phyloP scores from a whole-genome alignment of 2,888 invertebrate species.

The Phania funesta region DNA sequence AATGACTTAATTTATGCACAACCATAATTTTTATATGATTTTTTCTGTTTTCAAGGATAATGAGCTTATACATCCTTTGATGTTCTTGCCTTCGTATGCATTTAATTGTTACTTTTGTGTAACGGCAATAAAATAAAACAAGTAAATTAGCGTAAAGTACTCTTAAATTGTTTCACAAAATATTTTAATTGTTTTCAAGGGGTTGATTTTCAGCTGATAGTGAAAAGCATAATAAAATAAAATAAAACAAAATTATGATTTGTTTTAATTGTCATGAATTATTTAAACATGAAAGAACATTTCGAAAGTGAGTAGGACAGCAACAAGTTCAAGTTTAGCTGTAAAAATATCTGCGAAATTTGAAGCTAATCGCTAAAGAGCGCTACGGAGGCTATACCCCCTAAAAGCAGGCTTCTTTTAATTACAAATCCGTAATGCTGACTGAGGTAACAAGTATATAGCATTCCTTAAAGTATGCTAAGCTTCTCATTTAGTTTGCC shows the following conservation, averaged over 20 bases:
- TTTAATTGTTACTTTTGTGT: constrained; percentile 63
- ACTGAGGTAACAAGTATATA: neutral
- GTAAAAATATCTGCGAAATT: neutral
- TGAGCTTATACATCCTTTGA: constrained; percentile 65
- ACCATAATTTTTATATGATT: constrained; percentile 30
- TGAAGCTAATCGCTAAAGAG: too few species aligned
- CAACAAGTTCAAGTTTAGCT: constrained; percentile 26
- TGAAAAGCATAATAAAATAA: constrained; percentile 12
- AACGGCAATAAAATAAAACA: constrained; percentile 49
- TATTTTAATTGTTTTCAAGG: constrained; percentile 63
- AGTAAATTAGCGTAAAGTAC: constrained; percentile 66
- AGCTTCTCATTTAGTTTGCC: neutral
- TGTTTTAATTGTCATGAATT: constrained; percentile 48
- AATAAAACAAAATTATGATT: constrained; percentile 15
- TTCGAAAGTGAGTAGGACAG: neutral
- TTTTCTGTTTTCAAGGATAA: constrained; percentile 62
- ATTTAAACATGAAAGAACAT: constrained; percentile 44
- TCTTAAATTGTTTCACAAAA: constrained; percentile 60
- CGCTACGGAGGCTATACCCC: too few species aligned
- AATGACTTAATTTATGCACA: constrained; percentile 64
- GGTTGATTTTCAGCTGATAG: constrained; percentile 43
- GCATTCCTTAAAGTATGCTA: neutral
- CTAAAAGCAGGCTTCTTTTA: constrained; percentile 1
- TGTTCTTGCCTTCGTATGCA: constrained; percentile 45
- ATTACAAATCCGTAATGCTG: neutral